These are phyloP conservation scores for Fukomys damarensis DNA, from an alignment of 2,113 vertebrate genomes.

Conservation along the genomic window DNA sequence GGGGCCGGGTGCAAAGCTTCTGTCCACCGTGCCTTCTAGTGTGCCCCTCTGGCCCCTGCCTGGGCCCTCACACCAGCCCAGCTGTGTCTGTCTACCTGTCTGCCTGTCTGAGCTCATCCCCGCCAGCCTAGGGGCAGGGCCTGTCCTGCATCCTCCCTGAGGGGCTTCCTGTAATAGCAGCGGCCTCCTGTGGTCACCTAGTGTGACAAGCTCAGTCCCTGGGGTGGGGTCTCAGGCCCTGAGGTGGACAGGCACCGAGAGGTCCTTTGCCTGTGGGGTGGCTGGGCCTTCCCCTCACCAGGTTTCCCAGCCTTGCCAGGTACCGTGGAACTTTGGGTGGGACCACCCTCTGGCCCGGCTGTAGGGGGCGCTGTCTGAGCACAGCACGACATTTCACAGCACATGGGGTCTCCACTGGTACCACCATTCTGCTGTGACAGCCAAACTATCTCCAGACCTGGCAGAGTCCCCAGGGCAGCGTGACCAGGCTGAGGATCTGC, in stretches of 20 bases:
- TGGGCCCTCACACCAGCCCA: background rate
- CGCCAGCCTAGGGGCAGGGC: background rate
- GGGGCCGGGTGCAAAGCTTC: background rate
- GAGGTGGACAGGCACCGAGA: background rate
- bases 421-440: background rate
- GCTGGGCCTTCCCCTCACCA: too few species aligned
- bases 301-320: background rate
- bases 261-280: background rate
- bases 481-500: background rate
- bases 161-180: background rate
- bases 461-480: background rate
- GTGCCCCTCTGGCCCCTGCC: background rate
- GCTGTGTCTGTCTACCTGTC: background rate
- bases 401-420: background rate
- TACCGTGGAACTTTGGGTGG: background rate
- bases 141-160: background rate
- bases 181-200: accelerated
- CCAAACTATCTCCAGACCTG: background rate
- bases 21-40: background rate
- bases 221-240: background rate
- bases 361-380: background rate
- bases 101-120: background rate
- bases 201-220: accelerated
- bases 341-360: background rate
- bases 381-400: background rate